Percentiles rank a stretch among this genome's conserved stretches.
These are phyloP conservation scores for Aleiodes testaceus DNA, from an alignment of 2,888 invertebrate genomes.

Conservation along the genomic window DNA sequence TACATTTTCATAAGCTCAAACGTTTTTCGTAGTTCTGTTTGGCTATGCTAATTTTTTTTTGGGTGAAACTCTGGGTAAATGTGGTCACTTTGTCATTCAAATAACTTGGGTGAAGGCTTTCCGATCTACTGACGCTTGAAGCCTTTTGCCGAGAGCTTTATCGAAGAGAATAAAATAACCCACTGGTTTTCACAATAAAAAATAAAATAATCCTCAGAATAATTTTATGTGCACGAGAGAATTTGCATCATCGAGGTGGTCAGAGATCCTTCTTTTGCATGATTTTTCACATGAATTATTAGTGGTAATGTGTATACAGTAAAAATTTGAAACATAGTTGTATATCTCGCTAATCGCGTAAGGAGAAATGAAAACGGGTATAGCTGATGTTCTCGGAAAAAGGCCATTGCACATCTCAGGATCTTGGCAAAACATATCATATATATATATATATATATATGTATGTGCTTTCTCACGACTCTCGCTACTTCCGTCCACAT, in stretches of 20 bases:
- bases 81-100: conserved; percentile 70
- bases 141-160: conserved; percentile 6
- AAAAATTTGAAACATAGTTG: no score
- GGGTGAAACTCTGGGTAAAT: conserved; percentile 31
- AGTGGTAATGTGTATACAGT: no score
- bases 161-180: background rate
- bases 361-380: conserved; percentile 69
- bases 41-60: conserved; percentile 59
- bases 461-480: conserved; percentile 39
- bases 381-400: conserved; percentile 60
- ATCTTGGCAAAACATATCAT: conserved; percentile 42
- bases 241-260: conserved; percentile 30
- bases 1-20: conserved; percentile 34
- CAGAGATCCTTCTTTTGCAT: conserved; percentile 35
- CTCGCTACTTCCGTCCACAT: conserved; percentile 55
- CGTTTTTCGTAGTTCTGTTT: conserved; percentile 53
- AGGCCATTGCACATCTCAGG: conserved; percentile 13
- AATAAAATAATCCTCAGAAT: background rate
- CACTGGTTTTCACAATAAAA: background rate
- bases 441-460: conserved; percentile 30
- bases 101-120: conserved; percentile 48
- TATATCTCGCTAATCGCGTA: conserved; percentile 64
- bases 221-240: conserved; percentile 25
- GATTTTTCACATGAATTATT: conserved; percentile 13
- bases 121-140: background rate